Evolutionary conservation across 2,797 vertebrate genomes (phyloP).

Genomic region (Peromyscus attwateri): DNA sequence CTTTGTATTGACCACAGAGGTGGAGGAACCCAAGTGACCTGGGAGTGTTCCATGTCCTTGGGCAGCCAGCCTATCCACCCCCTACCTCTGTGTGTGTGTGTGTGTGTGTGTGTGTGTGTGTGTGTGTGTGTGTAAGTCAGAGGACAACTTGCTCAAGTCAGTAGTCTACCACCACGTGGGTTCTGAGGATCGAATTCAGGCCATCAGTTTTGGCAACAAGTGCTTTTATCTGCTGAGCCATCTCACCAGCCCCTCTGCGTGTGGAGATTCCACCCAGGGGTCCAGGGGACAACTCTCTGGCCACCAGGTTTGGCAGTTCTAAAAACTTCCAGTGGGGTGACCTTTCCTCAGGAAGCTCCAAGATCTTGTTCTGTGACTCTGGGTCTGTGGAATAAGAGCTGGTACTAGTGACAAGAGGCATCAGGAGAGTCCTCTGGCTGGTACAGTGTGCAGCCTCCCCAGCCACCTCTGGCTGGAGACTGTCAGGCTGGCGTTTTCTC

Average conservation of each 20-base stretch:
- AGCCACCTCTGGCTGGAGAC: not conserved
- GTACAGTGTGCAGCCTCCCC: not conserved
- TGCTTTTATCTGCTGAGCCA: not conserved
- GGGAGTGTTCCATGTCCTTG: not conserved
- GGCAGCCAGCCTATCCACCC: too few species aligned
- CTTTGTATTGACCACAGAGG: not conserved
- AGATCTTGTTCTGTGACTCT: not conserved
- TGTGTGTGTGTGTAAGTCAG: not conserved
- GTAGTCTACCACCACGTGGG: not conserved
- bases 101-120: too few species aligned
- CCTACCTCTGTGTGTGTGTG: not conserved
- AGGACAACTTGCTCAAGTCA: not conserved
- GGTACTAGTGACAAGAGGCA: not conserved
- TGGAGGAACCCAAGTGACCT: not conserved
- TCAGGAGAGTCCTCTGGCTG: too few species aligned
- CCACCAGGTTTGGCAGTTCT: not conserved
- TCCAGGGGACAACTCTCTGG: not conserved
- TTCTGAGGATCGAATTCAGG: not conserved
- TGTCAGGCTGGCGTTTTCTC: slow-evolving; percentile 68
- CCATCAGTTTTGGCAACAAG: not conserved
- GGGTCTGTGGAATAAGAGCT: not conserved
- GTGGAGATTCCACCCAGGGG: not conserved
- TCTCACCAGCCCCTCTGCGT: not conserved
- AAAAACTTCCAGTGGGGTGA: not conserved
- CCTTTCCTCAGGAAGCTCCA: not conserved